Evolutionary conservation across 2,888 invertebrate genomes (phyloP), one percentile per base, ranked within the genome.

Genomic region (Spicauda simplicius): DNA sequence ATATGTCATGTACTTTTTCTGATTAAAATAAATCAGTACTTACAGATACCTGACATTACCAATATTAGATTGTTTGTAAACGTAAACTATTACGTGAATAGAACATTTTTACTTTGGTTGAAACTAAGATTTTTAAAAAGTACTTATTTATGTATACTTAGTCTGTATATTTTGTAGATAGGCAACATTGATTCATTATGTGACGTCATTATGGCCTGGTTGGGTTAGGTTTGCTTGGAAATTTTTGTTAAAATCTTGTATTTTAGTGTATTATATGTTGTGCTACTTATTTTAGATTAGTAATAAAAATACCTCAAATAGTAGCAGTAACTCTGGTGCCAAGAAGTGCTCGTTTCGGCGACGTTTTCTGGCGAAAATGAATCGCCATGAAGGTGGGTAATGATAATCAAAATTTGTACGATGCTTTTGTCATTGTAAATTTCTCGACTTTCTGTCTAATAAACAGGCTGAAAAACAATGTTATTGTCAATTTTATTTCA

Each of bases 301-400:
- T 88, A 87, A 90, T 91, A 92, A 87, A 90, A 90, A 90, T 93
- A 91, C 86, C 87, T 87, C 86, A 87, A 86, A 89, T 77, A 87
- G 88, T 91, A 90, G 86, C 83, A 82, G 85, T 85, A 86, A 88
- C 82, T 80, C 83, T 89, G 88, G 89, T 91, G 90, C 91, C 89
- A 87, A 90, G 85, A 86, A 90, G 84, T 87, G 82, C 85, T 85
- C 85, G 81, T 87, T 84, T 85, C 84, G 83, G 84, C 85, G 87
- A 86, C 86, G 85, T 86, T 88, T 86, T 88, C 84, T 86, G 92
- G 90, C 91, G 91, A 95, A 95, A 96, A 97, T 97, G 97, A 97
- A 97, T 96, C 97, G 97, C 95, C 97, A 97, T 97, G 97, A 97
- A 96, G 98, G 98, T 96, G 97, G 97, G 90, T 91, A 92, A 91